Evolutionary conservation across 2,113 vertebrate species (phyloP).

Genomic region (Alaudala cheleensis): DNA sequence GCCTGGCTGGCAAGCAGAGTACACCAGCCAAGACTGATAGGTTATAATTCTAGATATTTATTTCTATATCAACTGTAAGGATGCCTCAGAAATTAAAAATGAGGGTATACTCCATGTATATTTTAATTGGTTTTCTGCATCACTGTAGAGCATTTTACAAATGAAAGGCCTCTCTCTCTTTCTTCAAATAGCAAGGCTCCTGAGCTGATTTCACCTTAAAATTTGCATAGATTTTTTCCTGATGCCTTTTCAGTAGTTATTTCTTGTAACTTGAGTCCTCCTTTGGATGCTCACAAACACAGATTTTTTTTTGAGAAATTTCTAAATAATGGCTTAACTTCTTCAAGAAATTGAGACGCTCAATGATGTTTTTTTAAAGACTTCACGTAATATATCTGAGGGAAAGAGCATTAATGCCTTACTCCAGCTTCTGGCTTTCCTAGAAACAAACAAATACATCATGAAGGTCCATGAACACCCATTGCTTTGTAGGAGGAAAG

Average conservation of each 20-base stretch:
- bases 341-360: background rate
- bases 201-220: background rate
- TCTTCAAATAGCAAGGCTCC: background rate
- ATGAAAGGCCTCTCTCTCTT: background rate
- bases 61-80: background rate
- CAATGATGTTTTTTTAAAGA: background rate
- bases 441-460: background rate
- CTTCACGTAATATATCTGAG: background rate
- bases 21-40: background rate
- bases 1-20: background rate
- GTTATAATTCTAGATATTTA: background rate
- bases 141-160: background rate
- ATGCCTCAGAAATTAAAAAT: background rate
- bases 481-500: background rate
- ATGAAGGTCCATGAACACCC: background rate
- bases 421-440: background rate
- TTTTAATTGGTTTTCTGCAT: background rate
- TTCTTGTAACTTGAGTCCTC: background rate
- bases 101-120: background rate
- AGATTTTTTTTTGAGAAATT: background rate
- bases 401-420: background rate
- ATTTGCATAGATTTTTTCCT: background rate
- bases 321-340: background rate
- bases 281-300: background rate
- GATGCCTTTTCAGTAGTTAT: background rate